These are phyloP conservation scores for Ridgeia piscesae DNA, from an alignment of 1,140 invertebrate genomes.

Conservation along the genomic window DNA sequence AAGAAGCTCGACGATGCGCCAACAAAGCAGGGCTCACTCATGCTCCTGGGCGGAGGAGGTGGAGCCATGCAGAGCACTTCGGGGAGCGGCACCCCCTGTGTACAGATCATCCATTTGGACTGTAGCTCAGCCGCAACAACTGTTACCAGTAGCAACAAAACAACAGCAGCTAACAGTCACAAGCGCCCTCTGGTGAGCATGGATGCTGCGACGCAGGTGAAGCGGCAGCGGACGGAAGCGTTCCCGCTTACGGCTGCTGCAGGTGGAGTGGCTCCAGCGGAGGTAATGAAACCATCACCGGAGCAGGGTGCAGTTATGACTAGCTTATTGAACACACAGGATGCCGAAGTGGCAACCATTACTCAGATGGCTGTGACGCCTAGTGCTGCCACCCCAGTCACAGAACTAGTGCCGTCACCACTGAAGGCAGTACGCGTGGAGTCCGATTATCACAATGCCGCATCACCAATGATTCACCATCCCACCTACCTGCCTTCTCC, in stretches of 20 bases:
- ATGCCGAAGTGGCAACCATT: not conserved
- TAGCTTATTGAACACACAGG: not conserved
- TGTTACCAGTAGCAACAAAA: not conserved
- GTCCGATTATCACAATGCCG: not conserved
- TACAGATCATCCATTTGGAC: not conserved
- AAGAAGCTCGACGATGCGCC: not conserved
- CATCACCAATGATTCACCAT: not conserved
- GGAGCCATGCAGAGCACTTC: not conserved
- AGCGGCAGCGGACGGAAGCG: not conserved
- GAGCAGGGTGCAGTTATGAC: not conserved
- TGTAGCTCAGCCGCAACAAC: not conserved
- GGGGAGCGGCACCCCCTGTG: not conserved
- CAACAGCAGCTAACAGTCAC: not conserved
- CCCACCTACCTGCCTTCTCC: not conserved
- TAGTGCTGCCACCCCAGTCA: not conserved
- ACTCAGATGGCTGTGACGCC: not conserved
- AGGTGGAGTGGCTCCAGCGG: not conserved
- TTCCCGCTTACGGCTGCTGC: not conserved
- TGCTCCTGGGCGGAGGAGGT: not conserved
- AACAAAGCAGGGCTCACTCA: not conserved
- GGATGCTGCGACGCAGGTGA: not conserved
- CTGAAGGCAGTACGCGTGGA: not conserved
- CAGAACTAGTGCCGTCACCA: not conserved
- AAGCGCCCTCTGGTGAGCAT: not conserved
- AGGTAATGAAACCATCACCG: not conserved